phyloP scores from a whole-genome alignment of 1,140 invertebrate genomes.

The Eupeodes corollae region DNA sequence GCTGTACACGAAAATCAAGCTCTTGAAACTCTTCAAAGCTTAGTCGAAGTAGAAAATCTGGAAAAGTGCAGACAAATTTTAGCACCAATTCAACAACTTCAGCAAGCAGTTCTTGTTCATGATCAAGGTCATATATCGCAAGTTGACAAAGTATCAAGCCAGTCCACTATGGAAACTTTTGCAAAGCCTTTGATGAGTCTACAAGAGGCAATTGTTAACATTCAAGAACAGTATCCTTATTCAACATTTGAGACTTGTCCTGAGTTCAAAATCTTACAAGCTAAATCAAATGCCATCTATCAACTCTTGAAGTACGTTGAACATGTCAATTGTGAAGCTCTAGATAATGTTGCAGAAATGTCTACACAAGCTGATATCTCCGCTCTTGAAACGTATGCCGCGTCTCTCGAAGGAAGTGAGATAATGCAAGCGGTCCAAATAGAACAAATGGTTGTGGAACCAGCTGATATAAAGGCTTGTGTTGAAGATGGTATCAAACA shows the following conservation, averaged over 20 bases:
- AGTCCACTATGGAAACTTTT: slow-evolving; percentile 15
- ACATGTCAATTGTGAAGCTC: slow-evolving; percentile 15
- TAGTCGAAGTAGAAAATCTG: slow-evolving; percentile 1
- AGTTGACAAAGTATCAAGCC: slow-evolving; percentile 3
- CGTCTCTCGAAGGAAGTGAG: slow-evolving; percentile 36
- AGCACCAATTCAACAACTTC: slow-evolving; percentile 8
- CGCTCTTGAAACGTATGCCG: slow-evolving; percentile 32
- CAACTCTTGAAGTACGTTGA: slow-evolving; percentile 20
- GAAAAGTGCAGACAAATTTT: slow-evolving; percentile 6
- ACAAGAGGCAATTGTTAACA: slow-evolving; percentile 19
- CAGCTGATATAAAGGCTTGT: slow-evolving; percentile 22
- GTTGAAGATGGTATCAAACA: slow-evolving; percentile 30
- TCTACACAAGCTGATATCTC: slow-evolving; percentile 29
- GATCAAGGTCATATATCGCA: slow-evolving; percentile 10
- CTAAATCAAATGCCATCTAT: slow-evolving; percentile 4
- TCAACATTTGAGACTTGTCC: slow-evolving; percentile 6
- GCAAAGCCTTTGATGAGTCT: slow-evolving; percentile 34
- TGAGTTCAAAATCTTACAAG: neutral
- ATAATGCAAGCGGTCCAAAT: slow-evolving; percentile 6
- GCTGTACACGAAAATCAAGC: slow-evolving; percentile 10
- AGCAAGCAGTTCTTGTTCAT: slow-evolving; percentile 10
- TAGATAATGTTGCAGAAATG: slow-evolving; percentile 25
- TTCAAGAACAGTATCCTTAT: slow-evolving; percentile 19
- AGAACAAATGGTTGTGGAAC: slow-evolving; percentile 9
- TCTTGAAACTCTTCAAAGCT: slow-evolving; percentile 7